Percentiles rank a stretch among this genome's conserved stretches.
phyloP scores from a whole-genome alignment of 2,113 vertebrate genomes.

The Dasyprocta punctata region DNA sequence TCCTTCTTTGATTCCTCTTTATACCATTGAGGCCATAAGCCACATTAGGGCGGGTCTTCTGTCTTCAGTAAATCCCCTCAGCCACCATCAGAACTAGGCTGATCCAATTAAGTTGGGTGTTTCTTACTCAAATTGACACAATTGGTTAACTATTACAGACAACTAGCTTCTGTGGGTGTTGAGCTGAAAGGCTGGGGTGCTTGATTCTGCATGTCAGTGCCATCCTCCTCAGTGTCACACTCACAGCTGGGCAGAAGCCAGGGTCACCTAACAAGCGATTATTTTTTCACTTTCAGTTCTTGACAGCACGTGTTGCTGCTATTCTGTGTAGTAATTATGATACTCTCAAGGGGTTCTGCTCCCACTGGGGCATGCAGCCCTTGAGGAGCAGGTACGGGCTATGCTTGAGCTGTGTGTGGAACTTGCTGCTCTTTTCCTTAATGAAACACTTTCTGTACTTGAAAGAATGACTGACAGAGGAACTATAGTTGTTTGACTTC shows the following conservation, averaged over 20 bases:
- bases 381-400: not conserved
- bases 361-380: rapidly evolving
- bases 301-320: not conserved
- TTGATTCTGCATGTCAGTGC: rapidly evolving
- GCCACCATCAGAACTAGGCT: not conserved
- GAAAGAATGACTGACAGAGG: not conserved
- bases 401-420: rapidly evolving
- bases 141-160: not conserved
- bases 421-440: not conserved
- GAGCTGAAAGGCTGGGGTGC: not conserved
- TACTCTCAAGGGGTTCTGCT: rapidly evolving
- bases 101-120: not conserved
- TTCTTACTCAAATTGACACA: not conserved
- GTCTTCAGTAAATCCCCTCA: not conserved
- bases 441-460: not conserved
- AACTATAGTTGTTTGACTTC: not conserved
- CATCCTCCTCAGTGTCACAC: not conserved
- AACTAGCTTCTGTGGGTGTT: not conserved
- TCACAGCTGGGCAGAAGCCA: too few relatives aligned
- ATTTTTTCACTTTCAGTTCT: not conserved
- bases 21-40: not conserved
- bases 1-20: not conserved
- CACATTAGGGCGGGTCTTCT: not conserved
- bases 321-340: not conserved
- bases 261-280: not conserved